Conservation (phyloP, 2,888 invertebrate species). For the Chrysodeixis includens region DNA sequence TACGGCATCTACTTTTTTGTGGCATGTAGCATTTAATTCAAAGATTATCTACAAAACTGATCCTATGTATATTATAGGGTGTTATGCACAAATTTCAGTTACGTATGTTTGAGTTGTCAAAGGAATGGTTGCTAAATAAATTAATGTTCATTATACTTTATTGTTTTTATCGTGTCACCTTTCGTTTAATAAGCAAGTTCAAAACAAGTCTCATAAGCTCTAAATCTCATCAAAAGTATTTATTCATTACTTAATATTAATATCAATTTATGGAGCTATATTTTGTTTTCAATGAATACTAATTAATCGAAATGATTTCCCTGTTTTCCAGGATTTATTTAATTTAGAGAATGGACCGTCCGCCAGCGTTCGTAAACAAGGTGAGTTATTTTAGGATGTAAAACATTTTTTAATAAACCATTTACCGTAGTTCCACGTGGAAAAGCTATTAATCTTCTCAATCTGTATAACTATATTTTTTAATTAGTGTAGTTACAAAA, state of each 20-base stretch:
- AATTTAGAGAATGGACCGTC: slow-evolving; percentile 14
- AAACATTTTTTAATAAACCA: neutral
- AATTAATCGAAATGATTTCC: slow-evolving; percentile 11
- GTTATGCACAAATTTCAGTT: too few species aligned
- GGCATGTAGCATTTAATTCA: too few species aligned
- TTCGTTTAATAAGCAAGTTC: neutral
- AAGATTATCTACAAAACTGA: too few species aligned
- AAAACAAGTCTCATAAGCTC: neutral
- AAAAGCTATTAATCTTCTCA: neutral
- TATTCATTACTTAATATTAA: neutral
- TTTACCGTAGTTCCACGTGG: neutral
- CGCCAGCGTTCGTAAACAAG: slow-evolving; percentile 28
- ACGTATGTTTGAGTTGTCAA: too few species aligned
- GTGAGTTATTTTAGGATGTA: slow-evolving; percentile 17
- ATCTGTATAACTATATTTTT: too few species aligned
- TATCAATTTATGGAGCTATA: neutral
- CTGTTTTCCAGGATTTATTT: slow-evolving; percentile 27
- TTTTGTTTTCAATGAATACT: neutral
- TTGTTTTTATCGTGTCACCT: too few species aligned
- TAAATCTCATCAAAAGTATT: neutral
- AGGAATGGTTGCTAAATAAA: too few species aligned
- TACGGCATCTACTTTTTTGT: too few species aligned
- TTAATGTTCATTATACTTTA: too few species aligned
- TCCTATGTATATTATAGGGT: too few species aligned
- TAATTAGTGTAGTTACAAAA: too few species aligned